Base-by-base conservation (phyloP, 1,140 invertebrate genomes). In the Drosophila subpulchrella region DNA sequence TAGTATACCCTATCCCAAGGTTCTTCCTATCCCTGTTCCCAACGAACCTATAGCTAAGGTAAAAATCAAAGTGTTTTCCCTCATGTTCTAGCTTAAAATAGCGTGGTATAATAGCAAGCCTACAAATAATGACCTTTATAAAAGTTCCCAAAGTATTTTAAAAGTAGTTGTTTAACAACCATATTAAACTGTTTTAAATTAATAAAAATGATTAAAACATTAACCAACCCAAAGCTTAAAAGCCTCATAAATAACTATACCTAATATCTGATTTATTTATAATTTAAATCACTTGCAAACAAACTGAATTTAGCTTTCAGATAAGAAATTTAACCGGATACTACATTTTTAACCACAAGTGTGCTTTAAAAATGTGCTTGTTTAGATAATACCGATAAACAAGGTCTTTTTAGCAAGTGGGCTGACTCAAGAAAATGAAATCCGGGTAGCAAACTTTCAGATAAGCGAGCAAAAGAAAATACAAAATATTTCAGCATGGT, bases 361-460 rank as follows among this genome's bases (percentile, higher is more conserved):
- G 58, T 67, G 17, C 5, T 4, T 63, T 41, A 62, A 65, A 42
- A 44, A 68, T 67, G 30, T 27, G 46, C 38, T n/a, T n/a, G 65
- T 11, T 36, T 60, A 67, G 65, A 51, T 67, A 67, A 65, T 51
- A 38, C 60, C 60, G 36, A 63, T 50, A 65, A 67, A 67, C 63
- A 68, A 53, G 60, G 46, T 13, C 60, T 65, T 32, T 32, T 66
- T 7, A 24, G 36, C 20, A 36, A 65, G 61, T 17, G 39, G 39
- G 44, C 61, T 61, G 61, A 65, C 61, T 36, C n/a, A 42, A 46
- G 56, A 41, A 61, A 65, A 61, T 61, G 20, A 61, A 65, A 44
- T 65, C 42, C 61, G 41, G 27, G 6, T 32, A 24, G 12, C 13
- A 54, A 38, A n/a, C 17, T 10, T 38, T 24, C 12, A 65, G 61